Evolutionary conservation across 2,797 vertebrate genomes (phyloP), one percentile per base, ranked within the genome.

Genomic region (Rhynchotus rufescens): DNA sequence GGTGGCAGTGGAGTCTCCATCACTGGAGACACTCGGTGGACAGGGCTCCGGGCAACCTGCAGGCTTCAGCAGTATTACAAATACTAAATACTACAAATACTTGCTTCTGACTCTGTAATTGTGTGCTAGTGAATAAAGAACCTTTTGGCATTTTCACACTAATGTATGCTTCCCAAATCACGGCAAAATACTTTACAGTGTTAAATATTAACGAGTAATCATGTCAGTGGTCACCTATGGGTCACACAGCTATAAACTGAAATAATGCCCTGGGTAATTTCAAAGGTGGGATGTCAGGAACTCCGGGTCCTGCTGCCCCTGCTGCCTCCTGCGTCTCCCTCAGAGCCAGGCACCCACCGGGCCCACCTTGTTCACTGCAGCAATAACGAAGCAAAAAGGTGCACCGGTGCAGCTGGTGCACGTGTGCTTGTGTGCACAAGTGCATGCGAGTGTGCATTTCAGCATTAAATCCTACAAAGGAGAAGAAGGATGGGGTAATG

Each of bases 401-500:
- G 3, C 56, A 62, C 13, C 14, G 5, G 1, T 13, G 45, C 2
- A 52, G 51, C 10, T 30, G 17, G 52, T 54, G 52, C 52, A 30
- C 16, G 51, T 52, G 52, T 56, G 52, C 30, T 1, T 34, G 44
- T 21, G 57, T 9, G 56, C 42, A 32, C 4, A 32, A 30, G 71
- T 2, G 45, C 7, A 61, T 6, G n/a, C 2, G 65, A 75, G 59
- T 1, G 52, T 54, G 75, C 26, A 15, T 8, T 6, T 30, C 10
- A 84, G 84, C 67, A 28, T 7, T 13, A 23, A 75, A 28, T 3
- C 15, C 49, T 23, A 15, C 0, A 2, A 44, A 66, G 85, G 75
- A 56, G 80, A 59, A 54, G 78, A 60, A 86, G 86, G 30, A 52
- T 4, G 74, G 77, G 68, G 85, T 74, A 94, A 86, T 84, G 25